phyloP scores from a whole-genome alignment of 2,113 vertebrate species.

The Oophaga pumilio region DNA sequence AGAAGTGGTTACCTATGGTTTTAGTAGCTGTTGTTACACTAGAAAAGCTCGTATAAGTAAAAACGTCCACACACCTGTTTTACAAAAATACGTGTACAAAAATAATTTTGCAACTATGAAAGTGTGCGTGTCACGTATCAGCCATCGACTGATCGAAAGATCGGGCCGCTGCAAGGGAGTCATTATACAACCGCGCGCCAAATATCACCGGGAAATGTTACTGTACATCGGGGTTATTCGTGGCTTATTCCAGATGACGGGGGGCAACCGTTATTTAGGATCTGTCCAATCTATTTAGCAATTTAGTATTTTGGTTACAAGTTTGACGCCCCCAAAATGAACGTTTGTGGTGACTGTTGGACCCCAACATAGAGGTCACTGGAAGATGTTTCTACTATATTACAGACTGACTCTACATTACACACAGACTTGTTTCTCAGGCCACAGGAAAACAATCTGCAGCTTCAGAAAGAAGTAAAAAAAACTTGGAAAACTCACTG shows the following conservation, averaged over 20 bases:
- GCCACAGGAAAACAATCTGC: too few relatives aligned
- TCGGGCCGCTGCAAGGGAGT: not conserved
- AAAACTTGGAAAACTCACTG: not conserved
- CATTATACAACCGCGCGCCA: not conserved
- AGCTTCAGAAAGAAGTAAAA: too few relatives aligned
- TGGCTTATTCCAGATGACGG: not conserved
- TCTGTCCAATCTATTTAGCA: not conserved
- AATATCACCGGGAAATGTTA: not conserved
- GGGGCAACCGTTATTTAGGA: not conserved
- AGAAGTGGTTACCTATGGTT: slow-evolving; percentile 46
- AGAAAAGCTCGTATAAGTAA: slow-evolving; percentile 45
- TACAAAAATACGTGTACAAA: slow-evolving; percentile 57
- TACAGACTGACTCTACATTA: too few relatives aligned
- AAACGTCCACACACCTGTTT: slow-evolving; percentile 18
- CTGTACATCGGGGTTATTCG: too few relatives aligned
- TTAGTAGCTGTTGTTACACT: slow-evolving; percentile 43
- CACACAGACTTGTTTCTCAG: too few relatives aligned
- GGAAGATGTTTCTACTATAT: too few relatives aligned
- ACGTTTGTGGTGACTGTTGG: too few relatives aligned
- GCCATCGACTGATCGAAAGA: not conserved
- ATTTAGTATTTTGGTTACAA: not conserved
- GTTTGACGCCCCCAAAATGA: too few relatives aligned
- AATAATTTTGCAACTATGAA: slow-evolving; percentile 32
- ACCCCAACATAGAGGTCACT: too few relatives aligned
- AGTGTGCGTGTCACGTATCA: not conserved